Evolutionary conservation across 2,113 vertebrate genomes (phyloP), one percentile per base, ranked within the genome.

Genomic region (Xiphophorus hellerii): DNA sequence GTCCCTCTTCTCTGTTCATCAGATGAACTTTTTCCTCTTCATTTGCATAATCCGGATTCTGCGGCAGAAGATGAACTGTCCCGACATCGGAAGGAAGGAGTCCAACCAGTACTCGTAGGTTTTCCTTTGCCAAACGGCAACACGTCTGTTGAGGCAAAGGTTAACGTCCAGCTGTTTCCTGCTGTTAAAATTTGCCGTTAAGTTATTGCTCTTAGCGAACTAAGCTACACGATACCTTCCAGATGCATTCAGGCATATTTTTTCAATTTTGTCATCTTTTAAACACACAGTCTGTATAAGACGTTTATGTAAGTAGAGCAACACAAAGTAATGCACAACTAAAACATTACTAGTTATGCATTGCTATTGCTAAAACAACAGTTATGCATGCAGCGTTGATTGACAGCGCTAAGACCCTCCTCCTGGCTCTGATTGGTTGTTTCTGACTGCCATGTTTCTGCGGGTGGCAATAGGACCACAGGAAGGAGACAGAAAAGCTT

Each of bases 11-110:
- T 42, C 65, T n/a, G 31, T 0, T 37, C 35, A 0, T 27, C 88
- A 99, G 98, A 94, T 97, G 63, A 99, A 97, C 86, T 97, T 97
- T 80, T 89, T 96, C 82, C 95, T 99, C 71, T 99, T 99, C 82
- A 95, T 98, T 66, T 95, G 96, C 86, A 98, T 99, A 76, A 98
- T 99, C 82, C 95, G 97, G 15, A 98, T 99, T 83, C 93, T 99
- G 58, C 94, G 95, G 0, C 97, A 99, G 93, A 99, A 99, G 89
- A 93, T 99, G 80, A 97, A 96, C 66, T 97, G 96, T 54, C 96
- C 96, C 0, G 96, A 99, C 0, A 95, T 97, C 0, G 95, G 97
- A 22, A 96, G 95, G 88, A 97, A 92, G 5, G 96, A 97, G 85
- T 96, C 96, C 66, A 96, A 96, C 92, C 96, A 98, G 4, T 98